Evolutionary conservation across 2,888 invertebrate species (phyloP).

Genomic region (Rhagophthalmus giganteus): DNA sequence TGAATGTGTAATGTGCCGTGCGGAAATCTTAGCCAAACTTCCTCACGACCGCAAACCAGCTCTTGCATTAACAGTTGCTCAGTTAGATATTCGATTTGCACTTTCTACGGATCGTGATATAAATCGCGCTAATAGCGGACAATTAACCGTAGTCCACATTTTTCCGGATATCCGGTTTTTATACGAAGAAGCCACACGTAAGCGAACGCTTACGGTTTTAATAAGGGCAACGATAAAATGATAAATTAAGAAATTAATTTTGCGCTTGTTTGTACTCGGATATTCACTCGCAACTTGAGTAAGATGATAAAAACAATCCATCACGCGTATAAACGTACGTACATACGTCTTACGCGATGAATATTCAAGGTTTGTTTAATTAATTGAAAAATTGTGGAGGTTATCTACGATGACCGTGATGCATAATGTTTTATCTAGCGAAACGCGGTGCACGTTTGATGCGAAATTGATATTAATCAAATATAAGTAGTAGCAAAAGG

Average conservation of each 20-base stretch:
- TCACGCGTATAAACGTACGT: constrained; percentile 12
- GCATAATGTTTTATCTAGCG: too few relatives aligned
- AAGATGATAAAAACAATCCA: constrained; percentile 24
- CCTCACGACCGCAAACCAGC: constrained; percentile 43
- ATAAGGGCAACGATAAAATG: constrained; percentile 8
- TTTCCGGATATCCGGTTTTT: constrained; percentile 19
- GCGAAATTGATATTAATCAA: neutral
- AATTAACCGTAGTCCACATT: constrained; percentile 4
- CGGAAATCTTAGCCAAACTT: constrained; percentile 46
- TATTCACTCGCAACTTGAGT: constrained; percentile 15
- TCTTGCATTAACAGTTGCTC: constrained; percentile 39
- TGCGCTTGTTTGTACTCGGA: constrained; percentile 10
- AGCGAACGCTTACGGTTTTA: constrained; percentile 3
- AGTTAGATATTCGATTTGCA: constrained; percentile 38
- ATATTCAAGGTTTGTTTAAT: constrained; percentile 14
- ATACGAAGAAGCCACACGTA: constrained; percentile 3
- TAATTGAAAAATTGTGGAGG: constrained; percentile 18
- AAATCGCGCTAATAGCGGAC: constrained; percentile 1
- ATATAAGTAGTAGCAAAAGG: constrained; percentile 7
- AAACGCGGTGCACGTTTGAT: neutral
- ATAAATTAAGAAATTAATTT: constrained; percentile 23
- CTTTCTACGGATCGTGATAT: constrained; percentile 2
- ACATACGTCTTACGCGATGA: constrained; percentile 16
- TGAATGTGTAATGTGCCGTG: constrained; percentile 47
- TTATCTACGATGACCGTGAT: too few relatives aligned